These are phyloP conservation scores for Heterocephalus glaber DNA, from an alignment of 2,113 vertebrate species.

Conservation along the genomic window DNA sequence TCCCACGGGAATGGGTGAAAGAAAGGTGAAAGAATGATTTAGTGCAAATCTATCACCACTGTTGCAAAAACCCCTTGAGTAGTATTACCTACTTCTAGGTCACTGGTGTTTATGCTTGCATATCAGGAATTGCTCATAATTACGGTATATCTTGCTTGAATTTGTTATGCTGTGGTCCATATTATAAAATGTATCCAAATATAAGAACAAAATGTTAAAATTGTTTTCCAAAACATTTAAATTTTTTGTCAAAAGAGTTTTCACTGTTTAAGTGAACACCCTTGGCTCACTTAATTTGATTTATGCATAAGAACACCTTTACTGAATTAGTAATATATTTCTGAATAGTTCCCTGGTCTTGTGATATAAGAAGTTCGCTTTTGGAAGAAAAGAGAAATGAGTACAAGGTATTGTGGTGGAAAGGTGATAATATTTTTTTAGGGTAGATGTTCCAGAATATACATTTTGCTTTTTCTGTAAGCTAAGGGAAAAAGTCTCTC, in stretches of 20 bases:
- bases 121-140: slow-evolving; percentile 10
- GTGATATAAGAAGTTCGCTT: background rate
- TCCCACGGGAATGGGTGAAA: slow-evolving; percentile 35
- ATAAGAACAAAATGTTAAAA: background rate
- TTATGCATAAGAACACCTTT: background rate
- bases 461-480: background rate
- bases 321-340: background rate
- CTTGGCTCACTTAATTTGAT: background rate
- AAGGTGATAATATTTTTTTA: background rate
- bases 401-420: background rate
- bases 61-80: slow-evolving; percentile 42
- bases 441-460: background rate
- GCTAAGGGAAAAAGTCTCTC: background rate
- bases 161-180: background rate
- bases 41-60: background rate
- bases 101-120: slow-evolving; percentile 19
- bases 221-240: slow-evolving; percentile 28
- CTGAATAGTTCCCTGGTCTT: background rate
- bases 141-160: background rate
- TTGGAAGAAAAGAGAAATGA: background rate
- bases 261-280: background rate
- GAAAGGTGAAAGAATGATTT: slow-evolving; percentile 33
- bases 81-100: background rate
- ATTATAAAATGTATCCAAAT: background rate
- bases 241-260: slow-evolving; percentile 34